Evolutionary conservation across 64 coral and sea anemone species (phyloP), one percentile per base, ranked within the genome.

Genomic region (Actinia equina): DNA sequence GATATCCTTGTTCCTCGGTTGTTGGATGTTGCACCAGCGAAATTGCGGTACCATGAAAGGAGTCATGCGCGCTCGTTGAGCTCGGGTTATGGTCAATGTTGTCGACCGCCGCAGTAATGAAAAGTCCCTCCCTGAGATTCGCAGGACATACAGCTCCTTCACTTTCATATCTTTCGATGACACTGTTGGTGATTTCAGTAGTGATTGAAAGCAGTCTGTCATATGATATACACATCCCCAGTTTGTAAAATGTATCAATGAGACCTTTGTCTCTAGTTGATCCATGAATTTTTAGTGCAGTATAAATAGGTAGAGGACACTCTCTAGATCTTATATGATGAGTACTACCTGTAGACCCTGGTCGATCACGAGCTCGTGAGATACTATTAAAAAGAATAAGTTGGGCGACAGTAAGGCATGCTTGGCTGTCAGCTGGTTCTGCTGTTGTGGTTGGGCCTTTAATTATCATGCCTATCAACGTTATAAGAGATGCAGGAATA

Each of bases 11-110:
- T 1, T 86, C 63, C 51, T 86, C 14, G 7, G 42, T 42, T 3
- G 2, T 54, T 54, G 87, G 87, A 51, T 93, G 87, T 46, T 93
- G 92, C 71, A 89, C 87, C 18, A 93, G 27, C 69, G 92, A 93
- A 63, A 89, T 93, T 8, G 87, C 87, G 43, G 92, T 93, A 1
- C 92, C 92, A 52, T 93, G 92, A 88, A 79, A 89, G 37, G 87
- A 76, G 46, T 86, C 82, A 20, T 86, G 23, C 15, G 83, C 41
- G 60, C 23, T 93, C 18, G 87, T 93, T n/a, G 92, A 89, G 55
- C 82, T 89, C 20, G 92, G 67, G 22, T 93, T 86, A 77, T 89
- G 87, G 42, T 93, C 87, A 25, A 93, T 86, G 57, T 93, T 93
- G 42, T 89, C 87, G 54, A 93, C 92, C 19, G 37, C 82, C 27